Base-by-base conservation (phyloP, 2,113 vertebrate species). In the Centropristis striata region DNA sequence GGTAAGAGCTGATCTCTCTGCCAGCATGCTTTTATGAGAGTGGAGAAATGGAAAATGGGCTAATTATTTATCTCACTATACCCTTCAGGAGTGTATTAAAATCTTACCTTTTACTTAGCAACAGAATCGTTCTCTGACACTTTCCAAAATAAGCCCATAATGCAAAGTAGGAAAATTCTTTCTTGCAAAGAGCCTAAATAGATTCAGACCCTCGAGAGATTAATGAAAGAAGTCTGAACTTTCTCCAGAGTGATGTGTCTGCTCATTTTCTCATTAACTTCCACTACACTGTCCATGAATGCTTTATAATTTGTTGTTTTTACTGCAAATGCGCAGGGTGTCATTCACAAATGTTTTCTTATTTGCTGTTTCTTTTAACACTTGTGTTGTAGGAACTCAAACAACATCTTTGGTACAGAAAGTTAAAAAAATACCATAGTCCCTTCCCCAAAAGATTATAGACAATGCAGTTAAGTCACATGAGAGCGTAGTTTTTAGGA, bases 11-110 rank as follows among this genome's bases (percentile, higher is more conserved):
- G 41, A 60, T 58, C 39, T 21, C 8, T 27, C 16, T 13, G 46
- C 58, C 41, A 18, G 39, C 50, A 32, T 28, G 21, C 46, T 80
- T 80, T 85, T 71, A 68, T 10, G 47, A 47, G 41, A 47, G 59
- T 0, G 8, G 8, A 60, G 53, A 77, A 81, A 86, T 74, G 74
- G 69, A 74, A 81, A 69, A 46, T 28, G 25, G 4, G 46, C 39
- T 47, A 59, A 80, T 59, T 4, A 75, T 75, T 75, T 61, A 68
- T 80, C 28, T 36, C 46, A 21, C 64, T 6, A 42, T 32, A 55
- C 23, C 39, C 75, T 61, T 1, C 74, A 60, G 64, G 57, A 70
- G 70, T 46, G 58, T 51, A 47, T 59, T 71, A 65, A 75, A 61
- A 72, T 18, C 18, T 44, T 65, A 39, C 37, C 51, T 75, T 70